A percentile compares a stretch with the other conserved stretches of the same genome.
phyloP scores from a whole-genome alignment of 2,797 vertebrate genomes.

The Argyrosomus regius region DNA sequence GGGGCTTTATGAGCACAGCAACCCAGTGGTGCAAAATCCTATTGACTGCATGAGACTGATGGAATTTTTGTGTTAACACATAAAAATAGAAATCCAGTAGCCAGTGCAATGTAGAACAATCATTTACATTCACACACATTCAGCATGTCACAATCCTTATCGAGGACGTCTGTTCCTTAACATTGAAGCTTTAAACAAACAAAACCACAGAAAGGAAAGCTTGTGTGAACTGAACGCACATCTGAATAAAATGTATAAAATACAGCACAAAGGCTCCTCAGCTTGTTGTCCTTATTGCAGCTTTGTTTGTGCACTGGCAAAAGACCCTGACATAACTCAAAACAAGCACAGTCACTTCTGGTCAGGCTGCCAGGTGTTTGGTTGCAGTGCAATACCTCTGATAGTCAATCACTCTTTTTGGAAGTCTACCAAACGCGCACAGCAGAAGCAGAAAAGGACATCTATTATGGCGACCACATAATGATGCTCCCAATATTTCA shows the following conservation, averaged over 20 bases:
- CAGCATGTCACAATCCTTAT: neutral
- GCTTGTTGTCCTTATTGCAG: constrained; percentile 16
- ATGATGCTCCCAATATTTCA: constrained; percentile 39
- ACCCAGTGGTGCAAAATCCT: constrained; percentile 56
- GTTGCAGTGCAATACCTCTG: constrained; percentile 54
- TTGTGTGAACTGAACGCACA: neutral
- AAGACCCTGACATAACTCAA: constrained; percentile 48
- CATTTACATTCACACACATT: neutral
- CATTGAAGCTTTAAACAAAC: neutral
- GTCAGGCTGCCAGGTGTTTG: constrained; percentile 64
- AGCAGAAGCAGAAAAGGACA: constrained; percentile 31
- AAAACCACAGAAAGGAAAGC: neutral
- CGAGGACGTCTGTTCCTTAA: neutral
- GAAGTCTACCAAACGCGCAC: constrained; percentile 58
- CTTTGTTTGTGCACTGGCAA: constrained; percentile 49
- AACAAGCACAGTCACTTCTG: constrained; percentile 44
- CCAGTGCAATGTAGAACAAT: neutral
- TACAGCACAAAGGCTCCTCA: constrained; percentile 7
- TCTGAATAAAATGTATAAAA: constrained; percentile 12
- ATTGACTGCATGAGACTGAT: constrained; percentile 45
- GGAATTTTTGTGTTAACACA: constrained; percentile 42
- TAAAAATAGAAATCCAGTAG: constrained; percentile 24
- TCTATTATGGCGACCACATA: constrained; percentile 50
- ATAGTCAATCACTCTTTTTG: constrained; percentile 66
- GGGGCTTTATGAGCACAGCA: constrained; percentile 64